Conservation (phyloP, 2,888 invertebrate genomes). For the Pristionchus exspectatus region DNA sequence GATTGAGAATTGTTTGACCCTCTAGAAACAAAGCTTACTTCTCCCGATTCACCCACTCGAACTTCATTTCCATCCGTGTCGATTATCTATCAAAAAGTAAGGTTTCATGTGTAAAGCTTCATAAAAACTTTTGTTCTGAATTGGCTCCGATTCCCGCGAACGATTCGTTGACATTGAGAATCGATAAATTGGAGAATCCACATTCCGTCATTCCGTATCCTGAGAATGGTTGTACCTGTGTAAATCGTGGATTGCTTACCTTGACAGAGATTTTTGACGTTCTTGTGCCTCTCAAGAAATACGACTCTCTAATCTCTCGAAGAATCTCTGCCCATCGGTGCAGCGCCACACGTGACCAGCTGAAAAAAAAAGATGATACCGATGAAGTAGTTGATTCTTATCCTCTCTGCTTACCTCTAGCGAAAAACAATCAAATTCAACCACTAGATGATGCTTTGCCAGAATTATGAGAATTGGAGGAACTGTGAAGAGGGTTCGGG, state of each 20-base stretch:
- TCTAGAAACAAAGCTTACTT: too few species aligned
- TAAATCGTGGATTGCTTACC: too few species aligned
- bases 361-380: not conserved
- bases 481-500: conserved; percentile 86
- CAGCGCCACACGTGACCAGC: conserved; percentile 67
- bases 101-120: too few species aligned
- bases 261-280: conserved; percentile 57
- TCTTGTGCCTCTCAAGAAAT: conserved; percentile 55
- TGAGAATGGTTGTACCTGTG: too few species aligned
- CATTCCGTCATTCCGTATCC: too few species aligned
- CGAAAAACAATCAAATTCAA: conserved; percentile 87
- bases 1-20: not conserved
- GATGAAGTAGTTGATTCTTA: too few species aligned
- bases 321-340: conserved; percentile 70
- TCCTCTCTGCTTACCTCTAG: conserved; percentile 80
- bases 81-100: too few species aligned
- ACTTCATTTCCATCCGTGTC: conserved; percentile 61
- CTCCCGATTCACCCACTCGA: not conserved
- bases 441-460: conserved; percentile 84
- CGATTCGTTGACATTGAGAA: too few species aligned
- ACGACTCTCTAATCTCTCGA: too few species aligned
- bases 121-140: too few species aligned
- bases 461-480: conserved; percentile 89
- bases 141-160: too few species aligned
- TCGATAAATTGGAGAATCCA: too few species aligned